These are phyloP conservation scores for Syncerus caffer DNA, from an alignment of 2,797 vertebrate species.

Conservation along the genomic window DNA sequence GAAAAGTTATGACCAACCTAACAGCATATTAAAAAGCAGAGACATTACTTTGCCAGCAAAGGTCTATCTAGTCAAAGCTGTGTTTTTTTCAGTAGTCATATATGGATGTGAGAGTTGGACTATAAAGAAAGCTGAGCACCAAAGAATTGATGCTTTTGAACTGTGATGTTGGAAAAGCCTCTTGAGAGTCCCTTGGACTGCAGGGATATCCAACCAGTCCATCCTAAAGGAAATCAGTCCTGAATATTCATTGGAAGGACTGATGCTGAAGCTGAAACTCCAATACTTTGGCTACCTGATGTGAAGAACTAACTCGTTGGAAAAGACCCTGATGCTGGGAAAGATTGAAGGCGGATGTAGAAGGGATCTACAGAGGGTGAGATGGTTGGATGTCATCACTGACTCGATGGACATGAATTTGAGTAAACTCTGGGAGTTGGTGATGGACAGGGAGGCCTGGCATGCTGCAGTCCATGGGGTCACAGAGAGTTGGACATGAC, in stretches of 20 bases:
- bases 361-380: neutral
- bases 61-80: neutral
- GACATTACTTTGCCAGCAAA: neutral
- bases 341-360: neutral
- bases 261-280: neutral
- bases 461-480: neutral
- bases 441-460: neutral
- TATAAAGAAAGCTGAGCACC: neutral
- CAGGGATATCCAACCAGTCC: neutral
- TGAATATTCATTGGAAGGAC: neutral
- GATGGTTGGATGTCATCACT: neutral
- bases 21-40: neutral
- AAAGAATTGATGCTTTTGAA: neutral
- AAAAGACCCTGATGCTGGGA: neutral
- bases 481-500: neutral
- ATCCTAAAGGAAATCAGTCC: neutral
- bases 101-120: neutral
- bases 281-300: neutral
- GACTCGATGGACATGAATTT: neutral
- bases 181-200: neutral
- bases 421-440: neutral
- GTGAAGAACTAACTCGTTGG: neutral
- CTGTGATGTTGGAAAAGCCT: neutral
- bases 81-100: neutral
- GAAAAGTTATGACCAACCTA: neutral